Percentiles rank a stretch among this genome's conserved stretches.
These are phyloP conservation scores for Dryobotodes eremita DNA, from an alignment of 2,888 invertebrate species.

Conservation along the genomic window DNA sequence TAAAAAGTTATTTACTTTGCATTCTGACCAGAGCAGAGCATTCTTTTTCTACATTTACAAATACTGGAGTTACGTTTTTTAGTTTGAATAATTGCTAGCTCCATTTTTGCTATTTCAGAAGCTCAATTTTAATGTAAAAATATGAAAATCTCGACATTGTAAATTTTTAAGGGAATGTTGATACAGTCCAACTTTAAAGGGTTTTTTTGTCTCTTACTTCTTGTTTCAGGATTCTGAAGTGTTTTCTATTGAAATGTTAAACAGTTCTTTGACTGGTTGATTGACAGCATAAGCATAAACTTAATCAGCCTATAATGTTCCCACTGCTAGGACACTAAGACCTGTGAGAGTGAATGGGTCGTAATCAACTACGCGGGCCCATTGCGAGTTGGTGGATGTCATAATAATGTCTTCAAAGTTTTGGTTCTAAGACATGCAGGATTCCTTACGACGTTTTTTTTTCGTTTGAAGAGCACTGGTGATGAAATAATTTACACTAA, in stretches of 20 bases:
- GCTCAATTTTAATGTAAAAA: not conserved
- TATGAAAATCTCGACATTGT: too few species aligned
- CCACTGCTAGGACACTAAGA: too few species aligned
- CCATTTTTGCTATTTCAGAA: not conserved
- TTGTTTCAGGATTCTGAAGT: not conserved
- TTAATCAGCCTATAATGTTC: not conserved
- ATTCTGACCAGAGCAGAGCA: not conserved
- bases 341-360: not conserved
- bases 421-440: not conserved
- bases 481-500: not conserved
- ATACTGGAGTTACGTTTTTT: not conserved
- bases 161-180: not conserved
- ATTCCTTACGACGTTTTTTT: not conserved
- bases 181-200: not conserved
- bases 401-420: not conserved
- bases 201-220: not conserved
- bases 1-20: constrained; percentile 18
- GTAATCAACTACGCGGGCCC: not conserved
- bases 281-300: not conserved
- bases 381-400: not conserved
- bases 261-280: not conserved
- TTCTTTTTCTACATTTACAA: not conserved
- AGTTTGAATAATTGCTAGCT: constrained; percentile 4
- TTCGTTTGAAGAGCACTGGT: not conserved
- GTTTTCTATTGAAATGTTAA: not conserved